Evolutionary conservation across 2,888 invertebrate genomes (phyloP).

Genomic region (Steromphala cineraria): DNA sequence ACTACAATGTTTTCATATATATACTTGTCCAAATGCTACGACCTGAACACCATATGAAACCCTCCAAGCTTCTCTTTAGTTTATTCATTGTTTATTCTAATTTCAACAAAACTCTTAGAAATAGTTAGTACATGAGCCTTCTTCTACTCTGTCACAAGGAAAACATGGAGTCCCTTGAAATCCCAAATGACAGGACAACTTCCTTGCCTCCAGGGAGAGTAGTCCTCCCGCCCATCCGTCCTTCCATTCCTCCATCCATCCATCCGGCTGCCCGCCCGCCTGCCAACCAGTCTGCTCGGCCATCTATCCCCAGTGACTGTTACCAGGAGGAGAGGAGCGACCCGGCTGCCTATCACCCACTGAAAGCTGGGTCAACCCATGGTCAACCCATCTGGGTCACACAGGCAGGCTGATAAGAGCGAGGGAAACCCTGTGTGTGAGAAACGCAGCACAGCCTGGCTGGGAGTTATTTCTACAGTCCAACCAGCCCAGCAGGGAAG

Average conservation of each 20-base stretch:
- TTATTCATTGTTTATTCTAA: too few species aligned
- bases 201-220: not conserved
- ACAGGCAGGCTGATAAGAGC: not conserved
- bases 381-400: not conserved
- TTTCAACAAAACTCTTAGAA: too few species aligned
- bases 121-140: not conserved
- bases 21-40: too few species aligned
- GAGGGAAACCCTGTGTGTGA: constrained; percentile 4
- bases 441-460: not conserved
- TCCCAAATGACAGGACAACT: not conserved
- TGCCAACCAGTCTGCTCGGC: too few species aligned
- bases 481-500: not conserved
- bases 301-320: too few species aligned
- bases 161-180: not conserved
- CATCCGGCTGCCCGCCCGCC: too few species aligned
- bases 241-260: not conserved
- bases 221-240: not conserved
- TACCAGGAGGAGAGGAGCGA: not conserved
- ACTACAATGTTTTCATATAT: too few species aligned
- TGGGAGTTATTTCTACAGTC: not conserved
- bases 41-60: too few species aligned
- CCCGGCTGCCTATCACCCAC: not conserved
- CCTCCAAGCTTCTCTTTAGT: too few species aligned
- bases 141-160: not conserved
- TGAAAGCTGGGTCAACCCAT: not conserved